Evolutionary conservation across 2,113 vertebrate genomes (phyloP), one percentile per base, ranked within the genome.

Genomic region (Chitala chitala): DNA sequence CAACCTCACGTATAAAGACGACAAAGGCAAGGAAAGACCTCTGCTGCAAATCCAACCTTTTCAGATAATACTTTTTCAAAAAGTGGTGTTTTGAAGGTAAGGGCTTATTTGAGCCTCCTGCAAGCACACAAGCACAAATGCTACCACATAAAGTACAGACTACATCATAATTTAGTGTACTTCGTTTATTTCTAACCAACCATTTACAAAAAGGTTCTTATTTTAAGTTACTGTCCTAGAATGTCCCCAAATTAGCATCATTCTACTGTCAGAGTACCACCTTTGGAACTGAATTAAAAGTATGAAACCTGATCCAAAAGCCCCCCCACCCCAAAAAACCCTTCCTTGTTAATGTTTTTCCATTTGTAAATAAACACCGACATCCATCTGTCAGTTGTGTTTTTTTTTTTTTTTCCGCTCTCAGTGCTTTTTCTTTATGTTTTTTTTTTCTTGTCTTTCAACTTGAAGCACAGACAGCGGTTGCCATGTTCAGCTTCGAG

Each of bases 151-250:
- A 42, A 58, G 59, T 68, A 71, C 50, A 80, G 64, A n/a, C 44
- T 72, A 79, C 69, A 73, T 29, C 9, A 65, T 13, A 38, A 26
- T 76, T 78, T 75, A 80, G 79, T 76, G 75, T 81, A 85, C 86
- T 84, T 88, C 79, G 85, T 85, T 86, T 84, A 90, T 88, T 88
- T 90, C 90, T 91, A 92, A 89, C 88, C 89, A 90, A 92, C 89
- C 90, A 89, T 86, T 88, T 87, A 92, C 89, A 90, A 86, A 63
- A 91, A 88, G 86, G 87, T 89, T 88, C 86, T 85, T 86, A 83
- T 83, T 90, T 92, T 93, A 93, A 93, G 89, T 94, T 92, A 94
- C 91, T 89, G 88, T 84, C 86, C 74, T 79, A 76, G 65, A 77
- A 59, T 69, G 75, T 61, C 71, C 58, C 69, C 75, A 54, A 64